Conservation (phyloP, 2,888 invertebrate genomes). For the Agrochola circellaris region DNA sequence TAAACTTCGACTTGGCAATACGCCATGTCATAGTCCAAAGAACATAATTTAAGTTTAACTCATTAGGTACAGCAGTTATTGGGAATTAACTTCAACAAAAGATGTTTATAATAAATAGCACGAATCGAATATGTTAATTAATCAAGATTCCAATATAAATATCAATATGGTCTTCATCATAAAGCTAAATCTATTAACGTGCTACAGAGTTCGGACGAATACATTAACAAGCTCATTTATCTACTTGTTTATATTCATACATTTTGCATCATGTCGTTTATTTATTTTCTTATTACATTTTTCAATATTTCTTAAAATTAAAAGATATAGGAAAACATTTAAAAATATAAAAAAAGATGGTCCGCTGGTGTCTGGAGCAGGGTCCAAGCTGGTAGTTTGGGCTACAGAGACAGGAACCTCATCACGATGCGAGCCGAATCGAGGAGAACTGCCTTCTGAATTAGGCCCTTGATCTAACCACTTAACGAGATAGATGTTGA, state of each 20-base stretch:
- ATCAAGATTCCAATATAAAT: constrained; percentile 36
- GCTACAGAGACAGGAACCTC: no score
- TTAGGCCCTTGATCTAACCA: no score
- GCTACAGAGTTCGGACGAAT: constrained; percentile 7
- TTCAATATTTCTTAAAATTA: no score
- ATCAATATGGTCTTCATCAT: constrained; percentile 3
- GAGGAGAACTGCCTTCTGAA: no score
- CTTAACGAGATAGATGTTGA: no score
- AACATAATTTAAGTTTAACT: not conserved
- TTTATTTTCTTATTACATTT: no score
- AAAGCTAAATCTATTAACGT: constrained; percentile 5
- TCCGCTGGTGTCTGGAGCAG: no score
- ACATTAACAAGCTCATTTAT: not conserved
- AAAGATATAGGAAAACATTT: no score
- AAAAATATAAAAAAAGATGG: no score
- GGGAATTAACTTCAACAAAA: constrained; percentile 4
- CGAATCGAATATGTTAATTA: constrained; percentile 24
- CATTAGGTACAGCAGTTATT: constrained; percentile 4
- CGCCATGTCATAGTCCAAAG: not conserved
- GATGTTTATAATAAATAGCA: not conserved
- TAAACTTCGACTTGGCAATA: not conserved
- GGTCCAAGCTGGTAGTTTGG: no score
- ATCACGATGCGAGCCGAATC: no score
- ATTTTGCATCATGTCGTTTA: not conserved
- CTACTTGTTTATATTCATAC: constrained; percentile 8